Evolutionary conservation across 2,888 invertebrate species (phyloP).

Genomic region (Chymomyza caudatula): DNA sequence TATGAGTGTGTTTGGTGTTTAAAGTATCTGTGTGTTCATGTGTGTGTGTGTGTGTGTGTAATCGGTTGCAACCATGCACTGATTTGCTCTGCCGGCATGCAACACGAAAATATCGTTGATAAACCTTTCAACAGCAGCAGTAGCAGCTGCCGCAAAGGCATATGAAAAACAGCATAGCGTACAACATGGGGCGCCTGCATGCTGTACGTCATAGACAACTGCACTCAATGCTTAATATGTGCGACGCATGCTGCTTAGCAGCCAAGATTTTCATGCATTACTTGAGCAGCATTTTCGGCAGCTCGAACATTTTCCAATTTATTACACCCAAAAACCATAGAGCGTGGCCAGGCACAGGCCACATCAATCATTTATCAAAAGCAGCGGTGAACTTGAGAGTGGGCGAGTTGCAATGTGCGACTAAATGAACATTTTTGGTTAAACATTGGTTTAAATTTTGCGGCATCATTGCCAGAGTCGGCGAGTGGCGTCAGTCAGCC

Average conservation of each 20-base stretch:
- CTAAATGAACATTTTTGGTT: conserved; percentile 75
- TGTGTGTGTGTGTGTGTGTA: neutral
- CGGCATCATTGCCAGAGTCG: conserved; percentile 58
- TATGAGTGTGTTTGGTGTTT: neutral
- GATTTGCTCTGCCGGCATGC: conserved; percentile 7
- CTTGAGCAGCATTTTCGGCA: neutral
- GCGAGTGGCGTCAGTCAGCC: neutral
- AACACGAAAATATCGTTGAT: conserved; percentile 46
- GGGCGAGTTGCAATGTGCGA: conserved; percentile 45
- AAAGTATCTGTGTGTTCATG: neutral
- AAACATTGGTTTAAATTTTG: conserved; percentile 74
- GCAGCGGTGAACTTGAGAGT: conserved; percentile 33
- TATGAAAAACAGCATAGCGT: conserved; percentile 3
- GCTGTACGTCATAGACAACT: neutral
- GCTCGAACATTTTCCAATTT: conserved; percentile 72
- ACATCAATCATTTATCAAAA: conserved; percentile 66
- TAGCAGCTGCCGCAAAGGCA: neutral
- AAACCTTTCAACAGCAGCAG: conserved; percentile 48
- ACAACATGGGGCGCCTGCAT: conserved; percentile 1
- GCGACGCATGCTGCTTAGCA: neutral
- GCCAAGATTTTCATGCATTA: neutral
- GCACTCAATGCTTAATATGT: neutral
- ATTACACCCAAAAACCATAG: conserved; percentile 53
- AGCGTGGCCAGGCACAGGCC: conserved; percentile 22
- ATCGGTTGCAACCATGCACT: conserved; percentile 49